Percentiles rank a stretch among this genome's conserved stretches.
These are phyloP conservation scores for Nipponia nippon DNA, from an alignment of 2,113 vertebrate genomes.

Conservation along the genomic window DNA sequence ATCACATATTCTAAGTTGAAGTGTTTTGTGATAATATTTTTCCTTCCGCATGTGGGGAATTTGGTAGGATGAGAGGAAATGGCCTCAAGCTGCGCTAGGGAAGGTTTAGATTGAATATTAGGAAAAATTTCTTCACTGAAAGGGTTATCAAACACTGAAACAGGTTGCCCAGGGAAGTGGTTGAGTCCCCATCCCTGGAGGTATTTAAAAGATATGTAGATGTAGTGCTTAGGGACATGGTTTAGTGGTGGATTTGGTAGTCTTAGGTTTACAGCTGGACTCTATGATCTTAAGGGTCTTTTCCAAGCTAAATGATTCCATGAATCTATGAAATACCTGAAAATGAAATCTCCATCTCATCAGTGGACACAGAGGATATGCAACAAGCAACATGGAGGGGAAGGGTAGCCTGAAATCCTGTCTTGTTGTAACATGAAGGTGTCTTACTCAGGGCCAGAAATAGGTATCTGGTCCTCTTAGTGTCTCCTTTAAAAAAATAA, in stretches of 20 bases:
- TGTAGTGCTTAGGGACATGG: accelerated
- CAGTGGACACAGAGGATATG: not conserved
- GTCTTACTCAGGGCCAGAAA: not conserved
- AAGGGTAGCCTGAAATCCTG: not conserved
- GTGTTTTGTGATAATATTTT: not conserved
- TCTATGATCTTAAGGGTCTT: not conserved
- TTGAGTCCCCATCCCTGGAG: not conserved
- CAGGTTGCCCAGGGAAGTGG: not conserved
- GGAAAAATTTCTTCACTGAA: not conserved
- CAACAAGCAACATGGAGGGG: not conserved
- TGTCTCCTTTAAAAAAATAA: not conserved
- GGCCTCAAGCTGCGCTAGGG: not conserved
- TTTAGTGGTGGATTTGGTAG: not conserved
- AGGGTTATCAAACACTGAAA: not conserved
- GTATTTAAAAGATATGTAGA: not conserved
- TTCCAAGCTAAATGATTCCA: not conserved
- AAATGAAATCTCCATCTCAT: not conserved
- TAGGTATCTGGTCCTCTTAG: not conserved
- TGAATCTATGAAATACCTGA: not conserved
- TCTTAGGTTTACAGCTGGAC: accelerated
- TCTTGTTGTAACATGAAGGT: not conserved
- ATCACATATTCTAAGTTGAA: not conserved
- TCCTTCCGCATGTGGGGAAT: not conserved
- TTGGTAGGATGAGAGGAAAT: not conserved
- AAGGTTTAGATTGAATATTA: not conserved